A percentile compares a stretch with the other conserved stretches of the same genome.
Conservation (phyloP, 2,113 vertebrate genomes). For the Apus apus region DNA sequence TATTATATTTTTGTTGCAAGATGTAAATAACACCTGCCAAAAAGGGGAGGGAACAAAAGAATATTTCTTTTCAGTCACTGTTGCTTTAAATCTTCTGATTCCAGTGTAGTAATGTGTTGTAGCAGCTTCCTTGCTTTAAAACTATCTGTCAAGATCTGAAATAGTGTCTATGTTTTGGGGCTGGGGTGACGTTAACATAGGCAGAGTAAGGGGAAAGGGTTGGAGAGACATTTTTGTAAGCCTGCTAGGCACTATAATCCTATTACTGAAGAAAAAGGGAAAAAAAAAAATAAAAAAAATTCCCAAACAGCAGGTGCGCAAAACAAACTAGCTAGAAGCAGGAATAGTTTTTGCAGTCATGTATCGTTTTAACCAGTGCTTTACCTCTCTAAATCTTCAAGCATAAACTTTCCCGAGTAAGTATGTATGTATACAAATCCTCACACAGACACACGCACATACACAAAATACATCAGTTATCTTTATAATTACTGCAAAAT, state of each 20-base stretch:
- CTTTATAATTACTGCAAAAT: background rate
- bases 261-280: background rate
- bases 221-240: background rate
- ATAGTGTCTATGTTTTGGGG: background rate
- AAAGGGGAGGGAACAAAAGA: accelerated
- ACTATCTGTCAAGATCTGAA: background rate
- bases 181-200: background rate
- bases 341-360: background rate
- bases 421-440: background rate
- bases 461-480: background rate
- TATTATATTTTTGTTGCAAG: background rate
- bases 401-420: background rate
- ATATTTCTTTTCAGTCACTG: background rate
- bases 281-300: background rate
- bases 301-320: background rate
- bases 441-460: background rate
- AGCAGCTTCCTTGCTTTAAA: background rate
- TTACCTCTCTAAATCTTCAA: conserved; percentile 5
- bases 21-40: background rate
- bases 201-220: background rate
- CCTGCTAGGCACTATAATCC: background rate
- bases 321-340: conserved; percentile 33
- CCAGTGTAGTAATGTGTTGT: background rate
- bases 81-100: background rate
- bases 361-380: background rate